These are phyloP conservation scores for Talpa occidentalis DNA, from an alignment of 2,113 vertebrate genomes.

Conservation along the genomic window DNA sequence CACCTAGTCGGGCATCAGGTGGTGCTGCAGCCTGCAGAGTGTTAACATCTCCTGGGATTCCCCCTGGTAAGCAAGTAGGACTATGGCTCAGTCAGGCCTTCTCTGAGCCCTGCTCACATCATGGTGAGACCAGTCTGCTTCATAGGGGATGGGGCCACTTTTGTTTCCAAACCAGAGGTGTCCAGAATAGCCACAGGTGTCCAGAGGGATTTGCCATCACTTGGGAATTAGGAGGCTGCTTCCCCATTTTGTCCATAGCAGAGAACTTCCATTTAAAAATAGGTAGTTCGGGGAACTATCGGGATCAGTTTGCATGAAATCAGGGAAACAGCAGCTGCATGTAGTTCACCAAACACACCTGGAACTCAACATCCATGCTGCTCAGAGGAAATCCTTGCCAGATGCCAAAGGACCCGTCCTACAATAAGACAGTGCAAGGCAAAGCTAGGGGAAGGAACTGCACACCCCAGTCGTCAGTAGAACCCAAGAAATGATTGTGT, in stretches of 20 bases:
- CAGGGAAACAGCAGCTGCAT: background rate
- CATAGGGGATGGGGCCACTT: too few relatives aligned
- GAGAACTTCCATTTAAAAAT: background rate
- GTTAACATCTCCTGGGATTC: background rate
- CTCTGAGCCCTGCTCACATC: too few relatives aligned
- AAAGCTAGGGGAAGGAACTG: background rate
- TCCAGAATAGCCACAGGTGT: background rate
- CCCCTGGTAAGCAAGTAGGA: background rate
- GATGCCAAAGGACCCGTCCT: background rate
- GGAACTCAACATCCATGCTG: background rate
- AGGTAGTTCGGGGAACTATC: background rate
- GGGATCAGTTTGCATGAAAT: background rate
- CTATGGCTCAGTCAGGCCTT: background rate
- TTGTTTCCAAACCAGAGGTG: background rate
- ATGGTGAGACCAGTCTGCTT: background rate
- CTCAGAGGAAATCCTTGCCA: background rate
- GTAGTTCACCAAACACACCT: background rate
- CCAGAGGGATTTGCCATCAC: background rate
- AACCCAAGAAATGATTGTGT: too few relatives aligned
- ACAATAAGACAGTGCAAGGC: fast-evolving
- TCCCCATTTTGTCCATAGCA: background rate
- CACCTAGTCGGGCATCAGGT: background rate
- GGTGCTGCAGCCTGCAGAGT: background rate
- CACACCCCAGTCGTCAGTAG: too few relatives aligned
- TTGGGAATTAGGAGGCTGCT: too few relatives aligned